A percentile compares a stretch with the other conserved stretches of the same genome.
phyloP scores from a whole-genome alignment of 2,888 invertebrate genomes.

The Stenolophus ochropezus region DNA sequence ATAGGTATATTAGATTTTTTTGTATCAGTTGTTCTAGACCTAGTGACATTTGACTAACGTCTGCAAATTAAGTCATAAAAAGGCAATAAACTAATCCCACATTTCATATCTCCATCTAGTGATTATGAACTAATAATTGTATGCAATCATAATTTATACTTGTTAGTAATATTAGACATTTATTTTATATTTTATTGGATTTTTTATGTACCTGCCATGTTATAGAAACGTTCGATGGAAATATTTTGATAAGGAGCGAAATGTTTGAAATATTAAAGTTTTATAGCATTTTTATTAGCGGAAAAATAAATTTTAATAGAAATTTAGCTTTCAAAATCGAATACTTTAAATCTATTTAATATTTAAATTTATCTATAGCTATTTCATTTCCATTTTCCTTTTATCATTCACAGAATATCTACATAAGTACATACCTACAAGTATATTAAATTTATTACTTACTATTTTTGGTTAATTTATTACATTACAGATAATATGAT shows the following conservation, averaged over 20 bases:
- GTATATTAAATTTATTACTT: too few relatives aligned
- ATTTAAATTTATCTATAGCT: background rate
- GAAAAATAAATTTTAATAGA: background rate
- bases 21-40: background rate
- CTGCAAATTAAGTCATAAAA: conserved; percentile 39
- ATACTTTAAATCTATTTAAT: background rate
- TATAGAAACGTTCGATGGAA: background rate
- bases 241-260: background rate
- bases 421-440: too few relatives aligned
- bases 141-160: conserved; percentile 18
- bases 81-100: conserved; percentile 12
- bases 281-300: background rate
- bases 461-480: too few relatives aligned
- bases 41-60: conserved; percentile 10
- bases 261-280: background rate
- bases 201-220: background rate
- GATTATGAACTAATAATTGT: conserved; percentile 15
- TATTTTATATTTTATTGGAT: conserved; percentile 11
- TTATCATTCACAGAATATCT: too few relatives aligned
- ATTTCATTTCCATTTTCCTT: too few relatives aligned
- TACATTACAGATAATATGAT: too few relatives aligned
- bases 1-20: background rate
- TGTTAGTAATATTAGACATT: background rate
- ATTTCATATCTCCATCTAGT: background rate
- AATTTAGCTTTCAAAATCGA: background rate